phyloP scores from a whole-genome alignment of 2,888 invertebrate genomes.

The Osmoderma eremita region DNA sequence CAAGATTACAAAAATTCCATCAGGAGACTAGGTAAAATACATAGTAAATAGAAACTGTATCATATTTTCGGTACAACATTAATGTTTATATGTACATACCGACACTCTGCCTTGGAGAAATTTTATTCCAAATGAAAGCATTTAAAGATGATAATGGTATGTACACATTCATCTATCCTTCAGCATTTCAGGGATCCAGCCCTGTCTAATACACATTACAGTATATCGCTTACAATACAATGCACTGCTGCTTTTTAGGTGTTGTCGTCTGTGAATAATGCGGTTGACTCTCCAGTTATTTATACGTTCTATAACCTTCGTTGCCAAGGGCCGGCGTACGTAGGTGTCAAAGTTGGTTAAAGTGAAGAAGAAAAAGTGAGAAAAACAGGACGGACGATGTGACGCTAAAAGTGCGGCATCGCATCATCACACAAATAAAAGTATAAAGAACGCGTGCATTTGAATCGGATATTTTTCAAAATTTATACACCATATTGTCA shows the following conservation, averaged over 20 bases:
- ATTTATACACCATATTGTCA: constrained; percentile 38
- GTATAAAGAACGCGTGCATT: constrained; percentile 8
- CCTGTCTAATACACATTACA: constrained; percentile 19
- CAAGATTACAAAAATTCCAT: no score
- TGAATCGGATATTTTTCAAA: constrained; percentile 36
- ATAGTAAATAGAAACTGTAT: no score
- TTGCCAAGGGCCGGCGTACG: constrained; percentile 47
- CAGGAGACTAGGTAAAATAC: no score
- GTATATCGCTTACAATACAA: no score
- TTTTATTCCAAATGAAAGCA: no score
- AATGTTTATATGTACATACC: no score
- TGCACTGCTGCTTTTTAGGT: constrained; percentile 41
- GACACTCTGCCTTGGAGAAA: no score
- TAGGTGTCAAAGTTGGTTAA: constrained; percentile 53
- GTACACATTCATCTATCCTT: not conserved
- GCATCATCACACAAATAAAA: constrained; percentile 26
- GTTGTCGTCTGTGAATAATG: constrained; percentile 54
- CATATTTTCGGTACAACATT: no score
- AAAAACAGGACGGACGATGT: constrained; percentile 15
- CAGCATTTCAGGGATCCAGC: not conserved
- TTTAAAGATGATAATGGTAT: no score
- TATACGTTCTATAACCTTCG: constrained; percentile 50
- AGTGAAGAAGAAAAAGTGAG: constrained; percentile 37
- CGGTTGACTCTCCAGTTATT: constrained; percentile 52
- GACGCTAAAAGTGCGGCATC: constrained; percentile 11